These are phyloP conservation scores for Podabrus alpinus DNA, from an alignment of 2,888 invertebrate species.

Conservation along the genomic window DNA sequence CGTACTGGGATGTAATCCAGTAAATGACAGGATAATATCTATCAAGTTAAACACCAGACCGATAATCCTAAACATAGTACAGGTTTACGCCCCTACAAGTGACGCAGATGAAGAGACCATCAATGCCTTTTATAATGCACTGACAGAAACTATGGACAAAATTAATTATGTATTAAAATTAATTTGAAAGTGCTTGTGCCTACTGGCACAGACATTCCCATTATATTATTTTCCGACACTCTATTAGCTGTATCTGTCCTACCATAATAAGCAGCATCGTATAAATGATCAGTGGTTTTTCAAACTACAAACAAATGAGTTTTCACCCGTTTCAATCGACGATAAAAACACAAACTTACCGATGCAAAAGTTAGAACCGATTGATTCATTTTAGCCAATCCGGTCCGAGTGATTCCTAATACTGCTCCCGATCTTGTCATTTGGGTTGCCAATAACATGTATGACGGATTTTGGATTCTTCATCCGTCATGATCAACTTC, in stretches of 20 bases:
- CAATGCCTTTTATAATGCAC: too few species aligned
- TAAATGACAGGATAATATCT: too few species aligned
- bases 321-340: too few species aligned
- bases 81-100: too few species aligned
- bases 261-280: slow-evolving; percentile 98
- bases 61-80: too few species aligned
- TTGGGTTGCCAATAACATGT: slow-evolving; percentile 93
- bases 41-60: too few species aligned
- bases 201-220: slow-evolving; percentile 92
- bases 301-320: slow-evolving; percentile 78
- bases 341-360: slow-evolving; percentile 58
- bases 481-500: too few species aligned
- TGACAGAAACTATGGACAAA: too few species aligned
- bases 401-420: slow-evolving; percentile 95
- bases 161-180: not conserved
- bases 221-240: slow-evolving; percentile 97
- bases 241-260: slow-evolving; percentile 95
- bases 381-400: slow-evolving; percentile 98
- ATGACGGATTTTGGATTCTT: too few species aligned
- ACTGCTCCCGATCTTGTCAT: slow-evolving; percentile 99
- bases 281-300: slow-evolving; percentile 98
- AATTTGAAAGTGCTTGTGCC: slow-evolving; percentile 94
- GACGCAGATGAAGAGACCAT: too few species aligned
- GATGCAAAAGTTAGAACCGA: slow-evolving; percentile 98
- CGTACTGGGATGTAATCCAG: too few species aligned